These are phyloP conservation scores for Zaprionus capensis DNA, from an alignment of 1,140 invertebrate genomes.

Conservation along the genomic window DNA sequence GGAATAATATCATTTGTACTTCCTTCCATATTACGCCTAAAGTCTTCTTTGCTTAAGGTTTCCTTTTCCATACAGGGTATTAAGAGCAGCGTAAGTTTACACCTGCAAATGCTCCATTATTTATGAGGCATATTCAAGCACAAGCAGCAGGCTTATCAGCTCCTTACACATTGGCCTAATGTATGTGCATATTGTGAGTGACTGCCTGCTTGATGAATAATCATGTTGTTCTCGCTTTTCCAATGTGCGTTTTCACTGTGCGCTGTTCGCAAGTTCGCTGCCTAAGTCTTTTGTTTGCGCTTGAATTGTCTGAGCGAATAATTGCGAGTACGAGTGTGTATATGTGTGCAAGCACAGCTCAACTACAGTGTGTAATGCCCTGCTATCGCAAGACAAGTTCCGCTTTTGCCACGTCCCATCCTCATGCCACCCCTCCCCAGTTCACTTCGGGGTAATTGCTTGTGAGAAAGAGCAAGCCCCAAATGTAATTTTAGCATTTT, in stretches of 20 bases:
- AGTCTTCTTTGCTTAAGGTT: too few species aligned
- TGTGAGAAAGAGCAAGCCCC: neutral
- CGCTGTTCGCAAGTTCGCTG: conserved; percentile 43
- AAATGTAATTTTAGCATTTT: conserved; percentile 5
- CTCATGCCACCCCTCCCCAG: neutral
- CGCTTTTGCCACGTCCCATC: conserved; percentile 1
- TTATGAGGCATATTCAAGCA: conserved; percentile 17
- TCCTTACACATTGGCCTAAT: conserved; percentile 57
- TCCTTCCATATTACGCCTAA: neutral
- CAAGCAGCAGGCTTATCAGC: conserved; percentile 28
- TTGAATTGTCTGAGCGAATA: conserved; percentile 51
- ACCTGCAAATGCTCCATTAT: conserved; percentile 16
- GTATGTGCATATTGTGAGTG: conserved; percentile 61
- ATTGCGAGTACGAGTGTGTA: conserved; percentile 26
- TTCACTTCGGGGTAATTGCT: conserved; percentile 1
- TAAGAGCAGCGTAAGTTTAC: neutral
- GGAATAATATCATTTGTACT: neutral
- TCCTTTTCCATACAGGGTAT: neutral
- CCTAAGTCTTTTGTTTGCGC: conserved; percentile 70
- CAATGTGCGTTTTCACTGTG: conserved; percentile 24
- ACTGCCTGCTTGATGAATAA: conserved; percentile 53
- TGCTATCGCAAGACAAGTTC: conserved; percentile 28
- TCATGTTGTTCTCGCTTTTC: conserved; percentile 44
- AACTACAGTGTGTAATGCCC: conserved; percentile 51
- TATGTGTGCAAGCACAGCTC: conserved; percentile 20